These are phyloP conservation scores for Carcina quercana DNA, from an alignment of 2,888 invertebrate genomes.

Conservation along the genomic window DNA sequence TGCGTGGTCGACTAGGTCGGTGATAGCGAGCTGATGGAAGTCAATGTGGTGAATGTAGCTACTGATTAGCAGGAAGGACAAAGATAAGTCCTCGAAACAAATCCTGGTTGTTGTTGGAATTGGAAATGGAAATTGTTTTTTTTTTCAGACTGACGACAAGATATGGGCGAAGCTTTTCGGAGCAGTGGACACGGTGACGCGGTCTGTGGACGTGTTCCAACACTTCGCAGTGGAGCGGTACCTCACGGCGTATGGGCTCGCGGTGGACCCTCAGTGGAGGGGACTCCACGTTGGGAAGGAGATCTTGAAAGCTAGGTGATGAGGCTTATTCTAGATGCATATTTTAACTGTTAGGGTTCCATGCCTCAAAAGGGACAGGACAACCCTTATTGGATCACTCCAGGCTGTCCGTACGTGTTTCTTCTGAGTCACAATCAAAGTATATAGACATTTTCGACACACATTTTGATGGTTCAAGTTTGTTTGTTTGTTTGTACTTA, in stretches of 20 bases:
- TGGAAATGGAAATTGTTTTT: background rate
- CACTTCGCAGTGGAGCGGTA: conserved; percentile 50
- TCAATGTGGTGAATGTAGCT: conserved; percentile 56
- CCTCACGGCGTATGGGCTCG: conserved; percentile 62
- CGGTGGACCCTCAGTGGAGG: conserved; percentile 56
- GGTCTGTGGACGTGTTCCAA: conserved; percentile 49
- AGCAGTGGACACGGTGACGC: conserved; percentile 54
- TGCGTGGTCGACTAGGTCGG: conserved; percentile 47
- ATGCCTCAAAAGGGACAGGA: too few species aligned
- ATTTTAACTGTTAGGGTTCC: too few species aligned
- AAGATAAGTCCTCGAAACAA: too few species aligned
- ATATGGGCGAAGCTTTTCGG: conserved; percentile 59
- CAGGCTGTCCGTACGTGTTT: too few species aligned
- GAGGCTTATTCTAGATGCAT: too few species aligned
- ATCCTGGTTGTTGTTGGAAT: too few species aligned
- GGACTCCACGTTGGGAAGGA: conserved; percentile 57
- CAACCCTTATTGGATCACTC: too few species aligned
- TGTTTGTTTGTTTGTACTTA: too few species aligned
- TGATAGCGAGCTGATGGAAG: conserved; percentile 39
- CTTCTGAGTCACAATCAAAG: too few species aligned
- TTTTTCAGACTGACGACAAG: conserved; percentile 46
- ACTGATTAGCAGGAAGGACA: conserved; percentile 42
- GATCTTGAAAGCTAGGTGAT: conserved; percentile 55
- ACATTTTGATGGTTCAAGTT: too few species aligned
- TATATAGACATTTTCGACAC: too few species aligned